These are phyloP conservation scores for Anguilla pacifica DNA, from an alignment of 2,797 vertebrate genomes.

Conservation along the genomic window DNA sequence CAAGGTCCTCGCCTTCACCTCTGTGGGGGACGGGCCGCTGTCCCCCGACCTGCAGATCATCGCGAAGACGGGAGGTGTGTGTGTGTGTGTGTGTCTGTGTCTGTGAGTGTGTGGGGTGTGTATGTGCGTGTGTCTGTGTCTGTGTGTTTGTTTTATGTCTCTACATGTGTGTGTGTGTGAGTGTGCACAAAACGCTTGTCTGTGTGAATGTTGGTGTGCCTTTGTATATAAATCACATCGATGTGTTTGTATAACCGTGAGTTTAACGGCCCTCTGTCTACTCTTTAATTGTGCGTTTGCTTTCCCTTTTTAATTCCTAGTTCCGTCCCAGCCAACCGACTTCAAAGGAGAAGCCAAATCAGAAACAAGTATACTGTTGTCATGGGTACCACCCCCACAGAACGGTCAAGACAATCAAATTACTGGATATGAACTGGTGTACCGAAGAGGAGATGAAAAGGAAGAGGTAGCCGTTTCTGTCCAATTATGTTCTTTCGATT, in stretches of 20 bases:
- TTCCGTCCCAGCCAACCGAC: constrained; percentile 93
- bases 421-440: constrained; percentile 90
- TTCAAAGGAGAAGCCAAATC: constrained; percentile 96
- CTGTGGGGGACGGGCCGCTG: constrained; percentile 96
- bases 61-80: constrained; percentile 94
- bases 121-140: background rate
- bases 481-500: background rate
- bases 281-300: constrained; percentile 24
- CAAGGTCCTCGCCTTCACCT: constrained; percentile 95
- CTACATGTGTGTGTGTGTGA: background rate
- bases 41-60: constrained; percentile 97
- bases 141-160: background rate
- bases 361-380: constrained; percentile 93
- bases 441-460: constrained; percentile 84
- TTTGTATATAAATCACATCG: background rate
- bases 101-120: constrained; percentile 21
- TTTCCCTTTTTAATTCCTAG: constrained; percentile 59
- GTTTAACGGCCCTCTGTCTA: background rate
- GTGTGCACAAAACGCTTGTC: too few species aligned
- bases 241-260: background rate
- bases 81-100: constrained; percentile 14
- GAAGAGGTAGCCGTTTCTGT: constrained; percentile 79
- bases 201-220: background rate
- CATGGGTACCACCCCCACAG: constrained; percentile 90
- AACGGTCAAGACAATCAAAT: constrained; percentile 87